phyloP scores from a whole-genome alignment of 2,888 invertebrate species.

The Tuta absoluta region DNA sequence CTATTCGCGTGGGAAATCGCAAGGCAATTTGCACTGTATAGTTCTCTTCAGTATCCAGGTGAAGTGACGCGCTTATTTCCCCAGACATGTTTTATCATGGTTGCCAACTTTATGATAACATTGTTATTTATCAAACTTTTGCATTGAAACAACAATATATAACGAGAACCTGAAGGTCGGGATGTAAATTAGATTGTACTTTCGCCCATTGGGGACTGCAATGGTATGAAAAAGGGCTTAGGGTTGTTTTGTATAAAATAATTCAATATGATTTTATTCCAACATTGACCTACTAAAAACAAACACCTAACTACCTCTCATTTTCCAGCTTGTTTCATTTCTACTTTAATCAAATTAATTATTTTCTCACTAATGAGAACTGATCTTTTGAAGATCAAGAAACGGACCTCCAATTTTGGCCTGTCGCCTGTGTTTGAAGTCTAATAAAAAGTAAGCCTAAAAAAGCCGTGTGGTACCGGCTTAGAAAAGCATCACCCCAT shows the following conservation, averaged over 20 bases:
- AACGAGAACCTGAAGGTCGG: conserved; percentile 3
- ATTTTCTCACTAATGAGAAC: too few species aligned
- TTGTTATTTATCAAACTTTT: conserved; percentile 22
- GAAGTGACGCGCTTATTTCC: conserved; percentile 40
- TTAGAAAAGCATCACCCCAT: too few species aligned
- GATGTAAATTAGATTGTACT: conserved; percentile 7
- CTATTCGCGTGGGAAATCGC: conserved; percentile 41
- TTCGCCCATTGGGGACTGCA: not conserved
- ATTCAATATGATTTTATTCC: not conserved
- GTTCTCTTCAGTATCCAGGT: conserved; percentile 37
- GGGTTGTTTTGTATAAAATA: not conserved
- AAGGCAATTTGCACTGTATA: conserved; percentile 42
- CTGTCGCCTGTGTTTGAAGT: too few species aligned
- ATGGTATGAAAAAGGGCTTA: not conserved
- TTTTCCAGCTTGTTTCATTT: too few species aligned
- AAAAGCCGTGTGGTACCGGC: too few species aligned
- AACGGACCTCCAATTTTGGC: too few species aligned
- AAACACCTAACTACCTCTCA: not conserved
- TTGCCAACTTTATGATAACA: conserved; percentile 23
- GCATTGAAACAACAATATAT: conserved; percentile 13
- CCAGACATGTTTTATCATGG: conserved; percentile 32
- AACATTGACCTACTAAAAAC: not conserved
- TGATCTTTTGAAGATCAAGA: too few species aligned
- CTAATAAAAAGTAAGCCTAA: too few species aligned
- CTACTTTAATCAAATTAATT: too few species aligned